These are phyloP conservation scores for Rhinoptilus africanus DNA, from an alignment of 2,113 vertebrate species.

Conservation along the genomic window DNA sequence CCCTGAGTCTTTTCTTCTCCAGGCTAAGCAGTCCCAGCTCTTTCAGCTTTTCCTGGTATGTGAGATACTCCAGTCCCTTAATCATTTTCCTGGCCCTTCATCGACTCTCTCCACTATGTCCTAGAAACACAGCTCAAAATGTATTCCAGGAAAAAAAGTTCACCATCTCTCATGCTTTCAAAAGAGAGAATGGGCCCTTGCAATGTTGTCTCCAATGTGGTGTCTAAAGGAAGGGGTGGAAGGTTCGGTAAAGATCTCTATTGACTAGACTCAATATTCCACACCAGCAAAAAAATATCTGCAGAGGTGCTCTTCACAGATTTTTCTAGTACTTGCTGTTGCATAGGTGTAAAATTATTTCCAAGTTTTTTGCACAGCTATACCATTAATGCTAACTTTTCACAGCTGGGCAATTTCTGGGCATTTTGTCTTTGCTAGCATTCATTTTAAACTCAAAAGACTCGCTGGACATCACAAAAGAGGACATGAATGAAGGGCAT, in stretches of 20 bases:
- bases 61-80: background rate
- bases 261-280: background rate
- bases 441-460: background rate
- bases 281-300: background rate
- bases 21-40: background rate
- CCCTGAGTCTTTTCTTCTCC: background rate
- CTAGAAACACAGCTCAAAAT: background rate
- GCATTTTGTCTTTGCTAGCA: background rate
- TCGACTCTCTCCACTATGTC: background rate
- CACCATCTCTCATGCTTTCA: background rate
- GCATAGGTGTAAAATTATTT: background rate
- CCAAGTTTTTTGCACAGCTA: background rate
- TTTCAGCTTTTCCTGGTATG: background rate
- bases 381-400: background rate
- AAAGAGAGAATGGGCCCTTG: background rate
- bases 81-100: background rate
- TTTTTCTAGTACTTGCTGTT: background rate
- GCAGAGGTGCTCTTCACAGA: background rate
- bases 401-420: background rate
- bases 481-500: background rate
- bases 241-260: background rate
- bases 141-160: background rate
- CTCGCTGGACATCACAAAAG: background rate
- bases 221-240: background rate
- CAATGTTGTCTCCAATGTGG: background rate